Base-by-base conservation (phyloP, 2,113 vertebrate genomes). In the Callipepla californica region DNA sequence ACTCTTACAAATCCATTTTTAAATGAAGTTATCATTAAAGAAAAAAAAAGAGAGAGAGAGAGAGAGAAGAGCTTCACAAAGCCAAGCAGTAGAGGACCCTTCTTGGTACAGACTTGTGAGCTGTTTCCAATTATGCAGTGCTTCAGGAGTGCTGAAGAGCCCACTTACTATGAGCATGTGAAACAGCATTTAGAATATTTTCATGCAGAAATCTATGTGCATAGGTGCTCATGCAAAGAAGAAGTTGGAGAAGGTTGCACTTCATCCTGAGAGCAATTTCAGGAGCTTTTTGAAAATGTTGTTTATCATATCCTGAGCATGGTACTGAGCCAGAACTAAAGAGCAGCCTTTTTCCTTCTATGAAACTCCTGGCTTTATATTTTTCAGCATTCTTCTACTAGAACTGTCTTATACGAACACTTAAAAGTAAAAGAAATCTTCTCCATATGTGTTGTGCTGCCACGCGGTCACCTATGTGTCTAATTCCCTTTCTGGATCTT, bases 101-200 rank as follows among this genome's bases (percentile, higher is more conserved):
- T 38, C 30, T 42, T 18, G 61, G 21, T 26, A 50, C 23, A 17
- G 89, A 61, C 23, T 45, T 34, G 6, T 66, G 23, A 32, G 36
- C 50, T 18, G 32, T 59, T 90, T 80, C 38, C 28, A 51, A 8
- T 58, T 38, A 19, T 19, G 12, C 10, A 74, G 55, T 19, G 38
- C 13, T n/a, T 26, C 36, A 53, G 20, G 42, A 81, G 74, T 62
- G 62, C 21, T 36, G 23, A 38, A 62, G 77, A 34, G 1, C 1
- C 0, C 51, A 70, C 12, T 53, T 30, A 1, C 8, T n/a, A 6
- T 20, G 25, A 72, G n/a, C 7, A n/a, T 2, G 6, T 21, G 32
- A 28, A 40, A 5, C 53, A 67, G 59, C 30, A 74, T 63, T 85
- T 70, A 20, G 20, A 63, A 1, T 23, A 7, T 6, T n/a, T 74